Base-by-base conservation (phyloP, 1,140 invertebrate genomes). In the Campoletis sonorensis region DNA sequence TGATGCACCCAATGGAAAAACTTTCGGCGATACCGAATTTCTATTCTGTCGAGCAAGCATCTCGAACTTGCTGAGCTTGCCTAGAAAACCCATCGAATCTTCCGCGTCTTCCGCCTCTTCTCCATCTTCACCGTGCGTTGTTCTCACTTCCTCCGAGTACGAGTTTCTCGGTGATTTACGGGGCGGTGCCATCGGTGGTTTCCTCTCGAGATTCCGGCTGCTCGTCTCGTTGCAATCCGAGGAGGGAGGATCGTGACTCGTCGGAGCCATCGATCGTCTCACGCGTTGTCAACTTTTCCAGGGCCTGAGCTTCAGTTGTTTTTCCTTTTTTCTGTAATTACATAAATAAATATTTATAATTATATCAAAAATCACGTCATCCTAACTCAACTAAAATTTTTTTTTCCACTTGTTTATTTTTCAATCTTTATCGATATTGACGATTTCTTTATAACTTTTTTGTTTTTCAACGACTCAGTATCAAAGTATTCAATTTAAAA, bases 1-100 rank as follows among this genome's bases (percentile, higher is more conserved):
- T 23, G 95, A 87, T n/a, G 95, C 94, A 85, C 95, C 95, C 0
- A 95, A 93, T 33, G 94, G 94, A 85, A 96, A 96, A 1, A 96
- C 96, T 91, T 96, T 96, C 0, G 96, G 96, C 0, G 95, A 96
- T n/a, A 92, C 92, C 83, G 86, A 93, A 61, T 89, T 91, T 82
- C 88, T 81, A 81, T 79, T 89, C 76, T 92, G 91, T 68, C 90
- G 86, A 4, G 91, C 86, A 15, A 92, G 82, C 89, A 92, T 92
- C 70, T 92, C 91, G 81, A 92, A 92, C 79, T 92, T 92, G 10
- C 87, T 91, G 13, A 91, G 83, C 79, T 92, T 92, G 15, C 91
- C 87, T 1, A 92, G 85, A 84, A 92, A 92, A 45, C 91, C 91
- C 49, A 93, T 90, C 16, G n/a, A 16, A 30, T 93, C 93, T 72